A percentile compares a stretch with the other conserved stretches of the same genome.
These are phyloP conservation scores for Acleris emargana DNA, from an alignment of 2,888 invertebrate species.

Conservation along the genomic window DNA sequence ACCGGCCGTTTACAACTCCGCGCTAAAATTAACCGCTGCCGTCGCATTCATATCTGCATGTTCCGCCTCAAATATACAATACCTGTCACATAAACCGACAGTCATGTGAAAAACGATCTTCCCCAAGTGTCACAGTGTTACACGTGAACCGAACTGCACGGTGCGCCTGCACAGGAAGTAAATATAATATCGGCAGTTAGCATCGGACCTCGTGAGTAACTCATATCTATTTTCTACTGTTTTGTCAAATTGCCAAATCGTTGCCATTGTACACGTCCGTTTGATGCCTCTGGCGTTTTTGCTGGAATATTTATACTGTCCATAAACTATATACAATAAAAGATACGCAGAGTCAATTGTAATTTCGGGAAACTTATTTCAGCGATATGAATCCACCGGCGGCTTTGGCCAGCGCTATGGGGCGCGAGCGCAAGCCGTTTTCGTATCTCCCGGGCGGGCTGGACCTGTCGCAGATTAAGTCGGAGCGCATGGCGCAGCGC, in stretches of 20 bases:
- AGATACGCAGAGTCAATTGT: conserved; percentile 41
- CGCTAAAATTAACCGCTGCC: conserved; percentile 80
- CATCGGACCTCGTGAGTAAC: conserved; percentile 72
- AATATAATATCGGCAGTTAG: conserved; percentile 61
- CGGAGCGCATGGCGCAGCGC: conserved; percentile 94
- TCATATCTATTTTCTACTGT: conserved; percentile 67
- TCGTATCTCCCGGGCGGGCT: conserved; percentile 97
- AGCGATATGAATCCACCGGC: conserved; percentile 89
- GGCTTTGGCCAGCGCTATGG: conserved; percentile 94
- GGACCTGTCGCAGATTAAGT: conserved; percentile 94
- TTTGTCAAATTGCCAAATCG: conserved; percentile 77
- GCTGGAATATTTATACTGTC: conserved; percentile 52
- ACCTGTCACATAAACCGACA: conserved; percentile 55
- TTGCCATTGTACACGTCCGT: conserved; percentile 42
- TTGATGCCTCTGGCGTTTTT: conserved; percentile 51
- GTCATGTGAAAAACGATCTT: conserved; percentile 68
- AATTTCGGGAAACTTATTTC: conserved; percentile 62
- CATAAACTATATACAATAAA: conserved; percentile 45
- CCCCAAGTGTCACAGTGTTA: conserved; percentile 56
- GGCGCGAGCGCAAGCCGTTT: conserved; percentile 97
- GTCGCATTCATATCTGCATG: conserved; percentile 76
- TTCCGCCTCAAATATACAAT: conserved; percentile 71
- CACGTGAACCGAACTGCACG: conserved; percentile 17
- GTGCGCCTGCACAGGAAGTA: conserved; percentile 56
- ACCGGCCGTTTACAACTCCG: conserved; percentile 69